phyloP scores from a whole-genome alignment of 23 tunicate genomes.

The Ciona savignyi region DNA sequence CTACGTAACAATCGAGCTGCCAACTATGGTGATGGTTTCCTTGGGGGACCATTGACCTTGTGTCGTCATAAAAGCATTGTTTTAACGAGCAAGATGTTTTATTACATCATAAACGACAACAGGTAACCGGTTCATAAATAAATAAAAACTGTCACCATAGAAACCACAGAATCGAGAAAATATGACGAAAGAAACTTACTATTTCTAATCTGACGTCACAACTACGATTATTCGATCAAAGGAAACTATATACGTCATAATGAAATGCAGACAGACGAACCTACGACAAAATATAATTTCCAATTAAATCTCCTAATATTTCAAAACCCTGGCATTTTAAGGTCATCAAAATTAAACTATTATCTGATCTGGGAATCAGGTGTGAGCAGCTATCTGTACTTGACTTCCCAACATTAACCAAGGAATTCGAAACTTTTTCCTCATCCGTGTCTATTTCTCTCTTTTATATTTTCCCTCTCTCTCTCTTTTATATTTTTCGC shows the following conservation, averaged over 20 bases:
- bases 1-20: slow-evolving; percentile 1
- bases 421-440: not conserved
- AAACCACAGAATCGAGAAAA: not conserved
- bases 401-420: not conserved
- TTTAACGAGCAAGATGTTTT: not conserved
- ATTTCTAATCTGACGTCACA: not conserved
- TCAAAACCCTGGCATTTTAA: not conserved
- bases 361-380: too few species aligned
- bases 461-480: not conserved
- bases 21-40: not conserved
- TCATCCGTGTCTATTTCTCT: not conserved
- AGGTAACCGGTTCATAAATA: not conserved
- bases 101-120: not conserved
- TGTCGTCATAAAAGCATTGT: not conserved
- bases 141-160: not conserved
- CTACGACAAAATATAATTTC: not conserved
- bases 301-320: not conserved
- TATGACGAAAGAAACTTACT: too few species aligned
- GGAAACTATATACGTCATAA: not conserved
- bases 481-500: not conserved
- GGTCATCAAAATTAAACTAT: not conserved
- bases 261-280: not conserved
- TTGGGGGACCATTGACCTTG: slow-evolving; percentile 1
- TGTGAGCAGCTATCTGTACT: too few species aligned
- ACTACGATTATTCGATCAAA: not conserved